Conservation (phyloP, 1,140 invertebrate species). For the Procambarus clarkii region DNA sequence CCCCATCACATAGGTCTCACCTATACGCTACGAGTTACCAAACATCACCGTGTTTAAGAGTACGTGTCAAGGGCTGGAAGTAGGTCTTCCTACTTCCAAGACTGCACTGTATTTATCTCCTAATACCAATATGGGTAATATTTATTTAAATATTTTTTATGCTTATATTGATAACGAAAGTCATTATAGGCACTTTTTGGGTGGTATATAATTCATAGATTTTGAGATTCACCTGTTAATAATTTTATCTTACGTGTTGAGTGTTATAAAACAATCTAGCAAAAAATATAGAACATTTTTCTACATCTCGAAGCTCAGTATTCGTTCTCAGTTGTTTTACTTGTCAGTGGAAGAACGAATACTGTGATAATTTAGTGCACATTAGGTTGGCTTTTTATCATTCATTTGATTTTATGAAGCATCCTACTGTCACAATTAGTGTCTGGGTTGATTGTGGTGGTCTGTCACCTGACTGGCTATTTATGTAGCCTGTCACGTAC, state of each 20-base stretch:
- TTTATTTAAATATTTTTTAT: background rate
- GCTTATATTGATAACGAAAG: background rate
- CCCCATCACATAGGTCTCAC: background rate
- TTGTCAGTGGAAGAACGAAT: background rate
- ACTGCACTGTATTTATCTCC: background rate
- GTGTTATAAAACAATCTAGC: background rate
- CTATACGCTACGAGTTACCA: slow-evolving; percentile 1
- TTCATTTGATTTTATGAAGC: too few relatives aligned
- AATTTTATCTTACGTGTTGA: slow-evolving; percentile 1
- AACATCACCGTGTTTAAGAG: background rate
- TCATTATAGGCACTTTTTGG: slow-evolving; percentile 1
- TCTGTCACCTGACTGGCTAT: too few relatives aligned
- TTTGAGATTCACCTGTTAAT: background rate
- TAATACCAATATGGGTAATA: background rate
- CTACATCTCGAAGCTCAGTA: background rate
- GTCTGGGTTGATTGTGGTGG: too few relatives aligned
- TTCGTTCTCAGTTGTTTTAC: background rate
- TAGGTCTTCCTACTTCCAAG: background rate
- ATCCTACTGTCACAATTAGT: too few relatives aligned
- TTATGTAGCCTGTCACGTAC: too few relatives aligned
- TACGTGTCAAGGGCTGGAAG: background rate
- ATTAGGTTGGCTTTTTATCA: background rate
- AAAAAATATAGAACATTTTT: background rate
- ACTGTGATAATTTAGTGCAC: background rate
- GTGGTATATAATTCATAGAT: slow-evolving; percentile 1